Evolutionary conservation across 2,797 vertebrate species (phyloP), one percentile per base, ranked within the genome.

Genomic region (Knipowitschia caucasica): DNA sequence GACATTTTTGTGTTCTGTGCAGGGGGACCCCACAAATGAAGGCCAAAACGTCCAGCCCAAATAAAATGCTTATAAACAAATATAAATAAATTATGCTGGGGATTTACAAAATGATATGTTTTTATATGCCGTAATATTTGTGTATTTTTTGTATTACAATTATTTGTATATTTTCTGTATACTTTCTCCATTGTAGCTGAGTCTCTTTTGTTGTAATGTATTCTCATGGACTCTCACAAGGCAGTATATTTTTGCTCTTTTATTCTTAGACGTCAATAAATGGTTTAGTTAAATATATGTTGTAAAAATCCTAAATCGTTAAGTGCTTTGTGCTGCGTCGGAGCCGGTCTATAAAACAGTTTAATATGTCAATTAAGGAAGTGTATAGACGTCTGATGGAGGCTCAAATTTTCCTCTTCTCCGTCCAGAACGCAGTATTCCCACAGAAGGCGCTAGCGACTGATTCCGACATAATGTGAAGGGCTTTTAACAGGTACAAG

Each of bases 191-290:
- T 50, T 75, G 12, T 47, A 68, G 53, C 71, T 67, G 62, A 57
- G 15, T 34, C 42, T 34, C 42, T 74, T 64, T 70, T 82, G 55
- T 76, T 77, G 60, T 79, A 75, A 73, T 60, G 57, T 85, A 86
- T 84, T 85, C 81, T 78, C 81, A 57, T 61, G 81, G 77, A 84
- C 76, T 80, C 58, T 64, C 4, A 69, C 57, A 56, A 81, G 62
- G 69, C 63, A 65, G 56, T 88, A 79, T 86, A 85, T 87, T 86
- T 88, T 87, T 86, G 65, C 72, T 79, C 77, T 77, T 69, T 64
- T 73, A 80, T 53, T 75, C 70, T 64, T 50, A 59, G 56, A 73
- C 81, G 81, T 78, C 52, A 82, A 78, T 82, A 84, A 86, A 82
- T 27, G 25, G 62, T 72, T 62, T 18, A 70, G 43, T 53, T 14